Conservation (phyloP, 1,140 invertebrate species). For the Aphis craccivora region DNA sequence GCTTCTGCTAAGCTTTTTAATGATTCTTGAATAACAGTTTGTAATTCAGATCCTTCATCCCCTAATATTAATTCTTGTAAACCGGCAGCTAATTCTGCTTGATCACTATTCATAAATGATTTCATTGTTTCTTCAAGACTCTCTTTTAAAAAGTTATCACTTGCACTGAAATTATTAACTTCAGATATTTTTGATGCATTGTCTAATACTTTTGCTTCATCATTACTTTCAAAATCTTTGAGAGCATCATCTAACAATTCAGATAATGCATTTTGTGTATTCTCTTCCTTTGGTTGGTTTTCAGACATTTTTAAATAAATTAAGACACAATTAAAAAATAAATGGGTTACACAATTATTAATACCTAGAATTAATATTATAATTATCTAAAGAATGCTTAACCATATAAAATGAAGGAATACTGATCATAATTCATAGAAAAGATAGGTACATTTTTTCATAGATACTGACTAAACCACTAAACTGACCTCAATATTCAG, state of each 20-base stretch:
- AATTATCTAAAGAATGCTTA: background rate
- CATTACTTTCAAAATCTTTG: conserved; percentile 35
- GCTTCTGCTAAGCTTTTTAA: conserved; percentile 45
- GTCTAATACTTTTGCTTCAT: background rate
- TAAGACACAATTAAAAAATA: background rate
- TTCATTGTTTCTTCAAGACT: conserved; percentile 54
- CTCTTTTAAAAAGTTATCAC: conserved; percentile 31
- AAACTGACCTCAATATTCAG: background rate
- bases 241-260: conserved; percentile 46
- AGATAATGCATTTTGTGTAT: conserved; percentile 2
- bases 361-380: background rate
- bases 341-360: background rate
- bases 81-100: conserved; percentile 8
- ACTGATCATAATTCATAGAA: too few relatives aligned
- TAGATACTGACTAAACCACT: too few relatives aligned
- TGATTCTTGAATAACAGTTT: conserved; percentile 42
- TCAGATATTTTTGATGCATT: background rate
- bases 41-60: conserved; percentile 44
- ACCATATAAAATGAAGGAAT: too few relatives aligned
- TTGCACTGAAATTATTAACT: background rate
- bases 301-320: conserved; percentile 26
- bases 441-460: too few relatives aligned
- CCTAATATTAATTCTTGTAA: conserved; percentile 39
- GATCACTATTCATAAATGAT: conserved; percentile 40
- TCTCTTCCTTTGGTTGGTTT: background rate